Base-by-base conservation (phyloP, 2,888 invertebrate species). In the Phrixothrix hirtus region DNA sequence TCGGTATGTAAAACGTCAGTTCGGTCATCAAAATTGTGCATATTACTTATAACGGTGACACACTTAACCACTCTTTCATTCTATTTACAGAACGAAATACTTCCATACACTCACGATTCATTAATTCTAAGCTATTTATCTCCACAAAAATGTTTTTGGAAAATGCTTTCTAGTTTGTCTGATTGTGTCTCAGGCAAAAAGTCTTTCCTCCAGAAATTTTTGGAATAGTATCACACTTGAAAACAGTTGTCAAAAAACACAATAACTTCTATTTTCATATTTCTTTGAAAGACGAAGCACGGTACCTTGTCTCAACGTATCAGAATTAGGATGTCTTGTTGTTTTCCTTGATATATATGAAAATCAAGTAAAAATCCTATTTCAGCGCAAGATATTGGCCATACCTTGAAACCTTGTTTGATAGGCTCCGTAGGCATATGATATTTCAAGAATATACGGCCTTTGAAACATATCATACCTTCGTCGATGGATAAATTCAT, bases 111-210 rank as follows among this genome's bases (percentile, higher is more conserved):
- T n/a, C n/a, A n/a, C n/a, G n/a, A n/a, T n/a, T n/a, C n/a, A n/a
- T n/a, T n/a, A n/a, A n/a, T n/a, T n/a, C n/a, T n/a, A n/a, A n/a
- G n/a, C n/a, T n/a, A n/a, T n/a, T n/a, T n/a, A n/a, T n/a, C n/a
- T n/a, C n/a, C n/a, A n/a, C n/a, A n/a, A n/a, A n/a, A n/a, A n/a
- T n/a, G n/a, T n/a, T n/a, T 16, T n/a, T n/a, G n/a, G n/a, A n/a
- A n/a, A n/a, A n/a, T n/a, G n/a, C n/a, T n/a, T n/a, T n/a, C n/a
- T n/a, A 1, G 1, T 44, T 27, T 29, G 44, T 1, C 29, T 15
- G 16, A 69, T 53, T 31, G 66, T 68, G 3, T 65, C 67, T 51
- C 68, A 69, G 9, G 58, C 61, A 59, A 68, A 68, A 26, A 66
- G 47, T 21, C 55, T 36, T 17, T 58, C 45, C 14, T 59, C 37